A percentile compares a stretch with the other conserved stretches of the same genome.
Conservation (phyloP, 2,113 vertebrate species). For the Phodopus roborovskii region DNA sequence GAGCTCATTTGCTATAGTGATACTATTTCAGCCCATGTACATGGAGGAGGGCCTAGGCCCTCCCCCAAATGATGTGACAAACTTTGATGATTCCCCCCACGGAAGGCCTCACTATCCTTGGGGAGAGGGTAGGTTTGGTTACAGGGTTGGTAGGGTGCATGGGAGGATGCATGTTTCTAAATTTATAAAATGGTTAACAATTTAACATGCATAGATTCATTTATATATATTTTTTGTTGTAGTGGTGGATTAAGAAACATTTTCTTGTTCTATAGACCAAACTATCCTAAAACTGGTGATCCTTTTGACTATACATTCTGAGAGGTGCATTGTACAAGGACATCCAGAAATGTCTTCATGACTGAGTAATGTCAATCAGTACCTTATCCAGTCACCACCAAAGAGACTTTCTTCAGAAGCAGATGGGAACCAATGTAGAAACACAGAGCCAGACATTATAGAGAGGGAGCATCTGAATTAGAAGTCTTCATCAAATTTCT, state of each 20-base stretch:
- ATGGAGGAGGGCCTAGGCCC: too few species aligned
- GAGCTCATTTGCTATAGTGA: too few species aligned
- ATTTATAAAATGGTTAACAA: too few species aligned
- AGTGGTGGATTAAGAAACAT: background rate
- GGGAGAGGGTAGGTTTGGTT: too few species aligned
- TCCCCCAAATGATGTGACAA: too few species aligned
- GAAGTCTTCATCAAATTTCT: background rate
- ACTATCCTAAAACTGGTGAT: background rate
- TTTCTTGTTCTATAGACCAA: background rate
- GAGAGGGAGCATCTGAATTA: background rate
- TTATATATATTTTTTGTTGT: background rate
- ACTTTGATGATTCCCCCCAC: too few species aligned
- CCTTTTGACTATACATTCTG: background rate
- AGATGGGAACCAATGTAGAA: background rate
- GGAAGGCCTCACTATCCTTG: too few species aligned
- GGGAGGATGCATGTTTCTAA: too few species aligned
- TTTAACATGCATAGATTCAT: background rate
- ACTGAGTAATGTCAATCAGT: background rate
- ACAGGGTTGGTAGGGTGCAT: too few species aligned
- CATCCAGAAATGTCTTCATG: background rate
- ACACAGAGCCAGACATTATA: background rate
- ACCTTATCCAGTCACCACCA: background rate
- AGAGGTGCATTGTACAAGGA: background rate
- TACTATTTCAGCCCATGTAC: too few species aligned
- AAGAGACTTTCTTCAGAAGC: background rate